phyloP scores from a whole-genome alignment of 2,888 invertebrate species.

The Meliscaeva auricollis region DNA sequence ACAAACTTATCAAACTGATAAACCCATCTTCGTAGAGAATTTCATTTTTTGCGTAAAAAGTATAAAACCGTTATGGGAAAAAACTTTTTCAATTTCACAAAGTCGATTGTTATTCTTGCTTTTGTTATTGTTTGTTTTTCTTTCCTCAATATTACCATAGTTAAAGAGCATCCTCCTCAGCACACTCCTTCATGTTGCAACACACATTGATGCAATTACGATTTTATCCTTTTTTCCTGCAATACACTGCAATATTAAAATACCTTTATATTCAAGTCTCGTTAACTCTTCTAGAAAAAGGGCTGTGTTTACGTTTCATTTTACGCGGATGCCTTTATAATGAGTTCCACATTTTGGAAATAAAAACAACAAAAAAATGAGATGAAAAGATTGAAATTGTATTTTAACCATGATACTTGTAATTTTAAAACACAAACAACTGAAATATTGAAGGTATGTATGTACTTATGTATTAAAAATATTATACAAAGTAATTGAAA shows the following conservation, averaged over 20 bases:
- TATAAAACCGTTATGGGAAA: background rate
- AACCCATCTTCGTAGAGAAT: background rate
- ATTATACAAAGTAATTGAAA: no score
- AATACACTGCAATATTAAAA: no score
- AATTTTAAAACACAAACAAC: no score
- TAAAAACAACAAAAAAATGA: no score
- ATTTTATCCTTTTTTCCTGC: background rate
- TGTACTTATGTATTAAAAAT: no score
- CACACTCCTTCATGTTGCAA: no score
- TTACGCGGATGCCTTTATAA: conserved; percentile 9
- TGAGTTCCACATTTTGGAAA: background rate
- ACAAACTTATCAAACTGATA: background rate
- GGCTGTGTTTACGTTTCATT: no score
- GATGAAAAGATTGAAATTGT: no score
- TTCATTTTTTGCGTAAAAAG: background rate
- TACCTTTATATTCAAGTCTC: background rate
- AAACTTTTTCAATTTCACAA: conserved; percentile 34
- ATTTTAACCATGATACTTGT: no score
- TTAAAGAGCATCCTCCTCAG: no score
- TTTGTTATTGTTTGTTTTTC: conserved; percentile 18
- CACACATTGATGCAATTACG: conserved; percentile 4
- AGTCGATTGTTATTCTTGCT: conserved; percentile 19
- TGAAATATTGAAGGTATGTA: no score
- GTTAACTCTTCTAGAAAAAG: background rate
- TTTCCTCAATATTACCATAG: background rate